Percentiles rank a stretch among this genome's conserved stretches.
Conservation (phyloP, 2,797 vertebrate genomes). For the Paedocypris micromegethes region DNA sequence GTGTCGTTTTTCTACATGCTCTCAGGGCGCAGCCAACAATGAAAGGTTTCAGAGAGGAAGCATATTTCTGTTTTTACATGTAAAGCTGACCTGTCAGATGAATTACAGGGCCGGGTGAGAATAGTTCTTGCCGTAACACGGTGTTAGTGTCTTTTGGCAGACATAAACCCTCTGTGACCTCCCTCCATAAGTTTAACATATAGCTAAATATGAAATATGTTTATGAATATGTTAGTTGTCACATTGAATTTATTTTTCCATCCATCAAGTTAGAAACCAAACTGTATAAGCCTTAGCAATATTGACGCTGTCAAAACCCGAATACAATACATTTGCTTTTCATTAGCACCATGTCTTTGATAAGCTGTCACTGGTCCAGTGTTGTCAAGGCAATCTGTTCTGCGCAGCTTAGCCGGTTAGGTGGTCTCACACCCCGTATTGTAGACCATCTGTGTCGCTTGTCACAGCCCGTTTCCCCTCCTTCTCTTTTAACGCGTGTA, state of each 20-base stretch:
- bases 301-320: background rate
- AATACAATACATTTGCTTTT: background rate
- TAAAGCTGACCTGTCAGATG: slow-evolving; percentile 15
- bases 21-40: background rate
- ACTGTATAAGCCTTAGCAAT: background rate
- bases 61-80: slow-evolving; percentile 25
- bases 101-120: slow-evolving; percentile 17
- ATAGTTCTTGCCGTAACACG: background rate
- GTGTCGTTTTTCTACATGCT: background rate
- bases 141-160: slow-evolving; percentile 17
- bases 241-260: background rate
- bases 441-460: slow-evolving; percentile 65
- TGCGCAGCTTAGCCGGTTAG: slow-evolving; percentile 51
- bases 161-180: slow-evolving; percentile 6
- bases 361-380: slow-evolving; percentile 23
- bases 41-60: slow-evolving; percentile 19
- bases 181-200: slow-evolving; percentile 20
- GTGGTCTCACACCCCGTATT: slow-evolving; percentile 62
- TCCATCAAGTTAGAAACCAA: background rate
- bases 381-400: slow-evolving; percentile 37
- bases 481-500: slow-evolving; percentile 3
- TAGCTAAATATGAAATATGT: slow-evolving; percentile 15
- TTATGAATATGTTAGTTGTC: background rate
- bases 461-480: slow-evolving; percentile 20
- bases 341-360: slow-evolving; percentile 6